These are phyloP conservation scores for Tillus elongatus DNA, from an alignment of 2,888 invertebrate species.

Conservation along the genomic window DNA sequence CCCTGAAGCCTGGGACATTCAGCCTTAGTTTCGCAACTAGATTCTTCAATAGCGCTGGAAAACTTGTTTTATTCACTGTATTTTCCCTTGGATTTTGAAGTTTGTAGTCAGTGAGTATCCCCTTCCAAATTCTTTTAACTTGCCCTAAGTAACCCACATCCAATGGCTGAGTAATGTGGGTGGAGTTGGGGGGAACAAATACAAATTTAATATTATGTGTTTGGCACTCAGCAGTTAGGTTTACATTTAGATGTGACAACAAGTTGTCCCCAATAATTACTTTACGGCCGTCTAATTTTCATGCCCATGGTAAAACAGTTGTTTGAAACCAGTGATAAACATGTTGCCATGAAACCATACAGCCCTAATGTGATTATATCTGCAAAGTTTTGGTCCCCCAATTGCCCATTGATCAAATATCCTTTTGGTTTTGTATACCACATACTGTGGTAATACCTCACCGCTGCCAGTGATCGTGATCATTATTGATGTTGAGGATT, in stretches of 20 bases:
- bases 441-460: slow-evolving; percentile 24
- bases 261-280: slow-evolving; percentile 27
- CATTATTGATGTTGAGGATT: slow-evolving; percentile 28
- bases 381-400: slow-evolving; percentile 25
- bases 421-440: slow-evolving; percentile 27
- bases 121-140: slow-evolving; percentile 3
- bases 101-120: slow-evolving; percentile 3
- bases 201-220: slow-evolving; percentile 1
- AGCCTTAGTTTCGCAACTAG: neutral
- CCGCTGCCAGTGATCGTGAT: slow-evolving; percentile 26
- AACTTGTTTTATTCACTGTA: slow-evolving; percentile 5
- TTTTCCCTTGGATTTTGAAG: slow-evolving; percentile 7
- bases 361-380: slow-evolving; percentile 27
- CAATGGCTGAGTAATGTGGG: neutral
- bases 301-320: slow-evolving; percentile 23
- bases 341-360: slow-evolving; percentile 24
- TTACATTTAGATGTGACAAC: slow-evolving; percentile 16
- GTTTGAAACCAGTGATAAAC: slow-evolving; percentile 21
- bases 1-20: neutral
- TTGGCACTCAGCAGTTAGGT: slow-evolving; percentile 21
- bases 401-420: slow-evolving; percentile 28
- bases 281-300: slow-evolving; percentile 19
- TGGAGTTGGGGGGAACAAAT: neutral
- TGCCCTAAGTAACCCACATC: neutral
- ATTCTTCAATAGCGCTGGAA: slow-evolving; percentile 5